Evolutionary conservation across 2,888 invertebrate species (phyloP).

Genomic region (Chorisops tibialis): DNA sequence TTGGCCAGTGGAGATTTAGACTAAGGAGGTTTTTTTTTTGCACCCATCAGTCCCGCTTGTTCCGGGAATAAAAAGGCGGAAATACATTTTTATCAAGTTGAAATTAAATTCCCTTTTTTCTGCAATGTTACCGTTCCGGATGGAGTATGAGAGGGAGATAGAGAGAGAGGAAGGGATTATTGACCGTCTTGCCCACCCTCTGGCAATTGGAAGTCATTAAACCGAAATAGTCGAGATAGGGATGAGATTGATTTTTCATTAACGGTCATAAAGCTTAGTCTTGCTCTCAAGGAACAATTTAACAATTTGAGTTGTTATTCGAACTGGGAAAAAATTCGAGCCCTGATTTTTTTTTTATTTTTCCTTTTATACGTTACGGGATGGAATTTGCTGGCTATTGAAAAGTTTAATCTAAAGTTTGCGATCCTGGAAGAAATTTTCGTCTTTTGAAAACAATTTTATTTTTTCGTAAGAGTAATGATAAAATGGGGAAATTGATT

Average conservation of each 20-base stretch:
- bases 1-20: slow-evolving; percentile 22
- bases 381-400: too few relatives aligned
- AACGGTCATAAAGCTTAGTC: slow-evolving; percentile 3
- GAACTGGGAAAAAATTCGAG: too few relatives aligned
- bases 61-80: not conserved
- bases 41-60: slow-evolving; percentile 1
- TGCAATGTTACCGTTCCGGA: not conserved
- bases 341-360: too few relatives aligned
- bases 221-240: not conserved
- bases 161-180: not conserved
- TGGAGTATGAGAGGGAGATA: not conserved
- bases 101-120: slow-evolving; percentile 20
- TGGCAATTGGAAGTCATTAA: not conserved
- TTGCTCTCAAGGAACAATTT: too few relatives aligned
- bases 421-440: too few relatives aligned
- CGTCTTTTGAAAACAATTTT: too few relatives aligned
- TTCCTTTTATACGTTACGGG: too few relatives aligned
- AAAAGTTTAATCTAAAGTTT: too few relatives aligned
- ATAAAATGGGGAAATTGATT: too few relatives aligned
- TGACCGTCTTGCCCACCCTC: slow-evolving; percentile 2
- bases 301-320: too few relatives aligned
- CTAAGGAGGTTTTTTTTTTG: slow-evolving; percentile 2
- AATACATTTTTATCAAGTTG: slow-evolving; percentile 17
- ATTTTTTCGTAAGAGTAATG: too few relatives aligned
- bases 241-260: slow-evolving; percentile 28